Base-by-base conservation (phyloP, 1,140 invertebrate species). In the Zaprionus camerounensis region DNA sequence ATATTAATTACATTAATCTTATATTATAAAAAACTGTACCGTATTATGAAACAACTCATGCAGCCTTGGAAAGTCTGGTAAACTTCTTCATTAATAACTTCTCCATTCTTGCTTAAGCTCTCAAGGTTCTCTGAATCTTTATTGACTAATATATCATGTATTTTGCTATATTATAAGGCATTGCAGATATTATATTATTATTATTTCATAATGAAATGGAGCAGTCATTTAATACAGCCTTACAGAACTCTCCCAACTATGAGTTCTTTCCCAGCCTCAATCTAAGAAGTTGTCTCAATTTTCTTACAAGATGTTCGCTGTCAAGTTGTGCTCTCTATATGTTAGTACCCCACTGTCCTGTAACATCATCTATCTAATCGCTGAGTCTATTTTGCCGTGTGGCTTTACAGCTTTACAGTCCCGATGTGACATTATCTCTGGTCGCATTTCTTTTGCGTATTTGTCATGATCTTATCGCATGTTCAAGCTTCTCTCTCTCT, bases 401-500 rank as follows among this genome's bases (percentile, higher is more conserved):
- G 36, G 36, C 41, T 46, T 46, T 46, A 17, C 41, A 17, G 41
- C 49, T 53, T 53, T 22, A 38, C 36, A 53, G 49, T 7, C 17
- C 26, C 55, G 56, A 7, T 70, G 56, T 36, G 58, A 75, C 59
- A 63, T 70, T 53, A 70, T 71, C 71, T 61, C 38, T 22, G 51
- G 9, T 9, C 15, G 67, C 67, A 62, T 49, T 46, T 58, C 62
- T 36, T 13, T 36, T 44, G 61, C 51, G 69, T 71, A 69, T 75
- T 75, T 75, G 72, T 75, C 67, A 75, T 34, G 70, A 73, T 77
- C 64, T 57, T 77, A 77, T 77, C 75, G 49, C 69, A 12, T 61
- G 55, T 46, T 56, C 34, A n/a, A 63, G 49, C 49, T 70, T 72
- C 70, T 87, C 31, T 34, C 26, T 28, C 26, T 7, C 26, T 7